Conservation (phyloP, 2,797 vertebrate species). For the Synanceia verrucosa region DNA sequence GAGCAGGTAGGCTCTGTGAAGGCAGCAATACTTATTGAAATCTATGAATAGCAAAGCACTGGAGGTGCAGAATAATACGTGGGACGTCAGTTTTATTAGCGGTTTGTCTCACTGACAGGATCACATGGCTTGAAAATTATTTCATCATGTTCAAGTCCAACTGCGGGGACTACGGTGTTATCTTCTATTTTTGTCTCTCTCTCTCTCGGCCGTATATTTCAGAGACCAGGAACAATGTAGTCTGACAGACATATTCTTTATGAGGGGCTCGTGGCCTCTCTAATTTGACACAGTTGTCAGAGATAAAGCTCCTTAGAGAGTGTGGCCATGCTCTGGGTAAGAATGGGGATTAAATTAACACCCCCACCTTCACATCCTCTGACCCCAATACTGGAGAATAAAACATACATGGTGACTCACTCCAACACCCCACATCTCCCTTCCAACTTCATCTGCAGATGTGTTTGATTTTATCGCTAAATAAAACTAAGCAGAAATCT, state of each 20-base stretch:
- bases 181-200: slow-evolving; percentile 83
- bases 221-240: slow-evolving; percentile 82
- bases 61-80: slow-evolving; percentile 50
- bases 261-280: slow-evolving; percentile 84
- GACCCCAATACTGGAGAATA: slow-evolving; percentile 83
- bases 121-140: slow-evolving; percentile 81
- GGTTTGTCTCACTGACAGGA: slow-evolving; percentile 76
- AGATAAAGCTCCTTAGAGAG: slow-evolving; percentile 86
- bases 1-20: slow-evolving; percentile 23
- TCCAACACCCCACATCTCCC: slow-evolving; percentile 66
- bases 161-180: slow-evolving; percentile 77
- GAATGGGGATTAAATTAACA: slow-evolving; percentile 86
- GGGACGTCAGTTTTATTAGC: slow-evolving; percentile 77
- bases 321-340: slow-evolving; percentile 85
- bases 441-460: slow-evolving; percentile 64
- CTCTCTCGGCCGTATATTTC: slow-evolving; percentile 79
- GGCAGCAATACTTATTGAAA: slow-evolving; percentile 35
- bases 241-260: slow-evolving; percentile 86
- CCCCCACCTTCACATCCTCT: slow-evolving; percentile 84
- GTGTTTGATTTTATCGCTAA: slow-evolving; percentile 47
- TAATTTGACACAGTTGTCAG: slow-evolving; percentile 87
- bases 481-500: slow-evolving; percentile 40
- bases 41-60: slow-evolving; percentile 50
- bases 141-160: slow-evolving; percentile 82
- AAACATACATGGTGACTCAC: slow-evolving; percentile 81